Percentiles rank a stretch among this genome's conserved stretches.
Conservation (phyloP, 2,113 vertebrate genomes). For the Podarcis raffonei region DNA sequence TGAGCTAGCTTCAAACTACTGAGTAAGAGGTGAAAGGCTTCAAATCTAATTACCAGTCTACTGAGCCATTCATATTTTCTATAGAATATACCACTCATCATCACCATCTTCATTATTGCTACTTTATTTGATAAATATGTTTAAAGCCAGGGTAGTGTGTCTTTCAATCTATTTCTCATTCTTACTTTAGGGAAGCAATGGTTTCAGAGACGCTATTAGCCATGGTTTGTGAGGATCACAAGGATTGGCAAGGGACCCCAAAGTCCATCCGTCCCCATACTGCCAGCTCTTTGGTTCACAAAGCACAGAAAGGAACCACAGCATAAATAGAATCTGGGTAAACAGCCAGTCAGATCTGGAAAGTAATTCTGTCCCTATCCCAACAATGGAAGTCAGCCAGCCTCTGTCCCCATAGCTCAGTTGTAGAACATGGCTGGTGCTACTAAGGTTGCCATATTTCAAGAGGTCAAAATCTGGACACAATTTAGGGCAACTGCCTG, state of each 20-base stretch:
- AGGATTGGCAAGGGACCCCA: background rate
- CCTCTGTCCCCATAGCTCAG: background rate
- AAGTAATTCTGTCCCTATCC: background rate
- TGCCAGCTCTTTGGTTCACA: background rate
- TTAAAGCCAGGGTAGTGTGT: background rate
- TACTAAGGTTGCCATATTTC: no score
- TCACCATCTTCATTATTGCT: background rate
- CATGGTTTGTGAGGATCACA: background rate
- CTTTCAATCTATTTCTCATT: background rate
- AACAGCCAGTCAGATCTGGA: background rate
- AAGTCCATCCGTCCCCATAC: background rate
- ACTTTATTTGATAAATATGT: background rate
- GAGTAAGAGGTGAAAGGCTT: background rate
- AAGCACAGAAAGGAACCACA: background rate
- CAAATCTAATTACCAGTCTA: background rate
- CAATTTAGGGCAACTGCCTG: no score
- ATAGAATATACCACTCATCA: background rate
- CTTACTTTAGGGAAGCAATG: background rate
- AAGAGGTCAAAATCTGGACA: no score
- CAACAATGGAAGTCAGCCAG: background rate
- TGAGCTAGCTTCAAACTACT: conserved; percentile 1
- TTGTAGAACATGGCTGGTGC: background rate
- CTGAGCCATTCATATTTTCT: background rate
- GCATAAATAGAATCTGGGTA: background rate
- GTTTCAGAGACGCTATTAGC: background rate